These are phyloP conservation scores for Sporophila hypoxantha DNA, from an alignment of 2,113 vertebrate genomes.

Conservation along the genomic window DNA sequence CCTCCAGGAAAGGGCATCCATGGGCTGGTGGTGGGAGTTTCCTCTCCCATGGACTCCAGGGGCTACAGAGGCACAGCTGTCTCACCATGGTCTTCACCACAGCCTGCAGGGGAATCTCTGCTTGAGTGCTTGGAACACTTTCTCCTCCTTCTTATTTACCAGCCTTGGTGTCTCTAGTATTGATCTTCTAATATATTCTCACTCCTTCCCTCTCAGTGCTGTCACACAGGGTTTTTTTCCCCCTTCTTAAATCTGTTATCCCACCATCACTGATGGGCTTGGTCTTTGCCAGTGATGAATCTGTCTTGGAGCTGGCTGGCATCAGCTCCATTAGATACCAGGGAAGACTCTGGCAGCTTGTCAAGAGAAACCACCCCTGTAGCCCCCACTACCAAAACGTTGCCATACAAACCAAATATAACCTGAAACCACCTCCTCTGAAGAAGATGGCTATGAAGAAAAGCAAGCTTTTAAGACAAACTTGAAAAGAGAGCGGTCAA, in stretches of 20 bases:
- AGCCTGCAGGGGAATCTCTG: neutral
- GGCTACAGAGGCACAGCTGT: neutral
- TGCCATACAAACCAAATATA: neutral
- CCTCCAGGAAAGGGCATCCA: neutral
- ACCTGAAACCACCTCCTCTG: neutral
- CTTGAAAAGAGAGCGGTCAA: neutral
- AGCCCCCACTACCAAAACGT: neutral
- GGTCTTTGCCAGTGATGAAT: neutral
- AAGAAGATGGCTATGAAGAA: neutral
- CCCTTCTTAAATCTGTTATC: neutral
- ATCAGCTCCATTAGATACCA: neutral
- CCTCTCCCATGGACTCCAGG: neutral
- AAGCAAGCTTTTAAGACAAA: neutral
- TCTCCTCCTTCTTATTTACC: neutral
- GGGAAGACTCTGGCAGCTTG: neutral
- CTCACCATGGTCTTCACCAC: neutral
- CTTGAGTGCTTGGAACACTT: neutral
- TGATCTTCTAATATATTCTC: neutral
- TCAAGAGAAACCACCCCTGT: neutral
- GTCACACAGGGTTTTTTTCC: rapidly evolving
- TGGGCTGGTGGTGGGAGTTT: neutral
- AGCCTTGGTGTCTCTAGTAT: neutral
- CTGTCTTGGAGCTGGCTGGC: neutral
- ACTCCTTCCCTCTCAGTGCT: neutral
- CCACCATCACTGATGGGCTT: neutral